Conservation (phyloP, 1,140 invertebrate genomes). For the Wiebesia pumilae region DNA sequence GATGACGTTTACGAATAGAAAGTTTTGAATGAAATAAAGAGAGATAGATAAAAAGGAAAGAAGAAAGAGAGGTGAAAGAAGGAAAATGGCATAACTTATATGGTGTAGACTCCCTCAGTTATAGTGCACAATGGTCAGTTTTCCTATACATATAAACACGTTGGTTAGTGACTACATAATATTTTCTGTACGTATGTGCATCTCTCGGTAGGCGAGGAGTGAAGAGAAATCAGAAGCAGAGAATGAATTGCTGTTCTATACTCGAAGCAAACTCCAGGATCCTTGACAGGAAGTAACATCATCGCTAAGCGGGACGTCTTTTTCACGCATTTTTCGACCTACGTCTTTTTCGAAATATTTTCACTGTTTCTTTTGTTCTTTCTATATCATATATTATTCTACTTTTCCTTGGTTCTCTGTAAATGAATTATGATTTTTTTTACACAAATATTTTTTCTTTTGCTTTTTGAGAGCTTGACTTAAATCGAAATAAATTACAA, state of each 20-base stretch:
- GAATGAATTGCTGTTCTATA: conserved; percentile 2
- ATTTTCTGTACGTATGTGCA: conserved; percentile 10
- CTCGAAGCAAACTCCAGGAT: conserved; percentile 18
- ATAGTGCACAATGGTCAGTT: background rate
- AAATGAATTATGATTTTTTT: conserved; percentile 28
- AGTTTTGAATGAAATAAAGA: background rate
- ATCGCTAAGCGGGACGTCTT: conserved; percentile 21
- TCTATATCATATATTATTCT: background rate
- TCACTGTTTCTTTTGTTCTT: background rate
- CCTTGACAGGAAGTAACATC: conserved; percentile 33
- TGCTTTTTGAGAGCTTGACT: background rate
- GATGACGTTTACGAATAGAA: background rate
- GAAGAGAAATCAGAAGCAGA: background rate
- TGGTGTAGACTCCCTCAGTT: background rate
- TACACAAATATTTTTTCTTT: background rate
- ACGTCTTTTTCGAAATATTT: background rate
- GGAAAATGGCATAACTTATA: background rate
- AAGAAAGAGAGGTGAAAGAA: background rate
- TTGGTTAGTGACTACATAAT: conserved; percentile 27
- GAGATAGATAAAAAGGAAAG: background rate
- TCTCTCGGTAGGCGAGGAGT: background rate
- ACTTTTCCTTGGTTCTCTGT: background rate
- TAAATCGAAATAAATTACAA: conserved; percentile 22
- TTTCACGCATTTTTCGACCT: too few species aligned
- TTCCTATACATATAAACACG: conserved; percentile 31